Evolutionary conservation across 2,888 invertebrate species (phyloP), one percentile per base, ranked within the genome.

Genomic region (Agonopterix subpropinquella): DNA sequence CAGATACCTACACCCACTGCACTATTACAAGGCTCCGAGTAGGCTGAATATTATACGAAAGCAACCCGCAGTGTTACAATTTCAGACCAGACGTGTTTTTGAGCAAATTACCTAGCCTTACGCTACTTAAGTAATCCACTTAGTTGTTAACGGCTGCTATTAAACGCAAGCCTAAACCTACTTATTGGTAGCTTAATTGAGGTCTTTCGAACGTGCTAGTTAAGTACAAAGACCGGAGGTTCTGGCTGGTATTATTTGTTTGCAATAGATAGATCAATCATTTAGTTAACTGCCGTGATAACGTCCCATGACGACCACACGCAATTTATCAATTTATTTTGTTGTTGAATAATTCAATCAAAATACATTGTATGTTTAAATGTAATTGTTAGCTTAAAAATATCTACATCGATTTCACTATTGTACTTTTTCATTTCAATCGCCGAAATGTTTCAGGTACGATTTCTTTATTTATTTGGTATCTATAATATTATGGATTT

Each of bases 1-100:
- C 64, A 57, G 59, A 67, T 65, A 62, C 66, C 65, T 39, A 39
- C n/a, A 39, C 28, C 28, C 64, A 67, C 69, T 47, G 39, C 28
- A 47, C 44, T 8, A 11, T 45, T 8, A 9, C 39, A 11, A 28
- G 11, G 42, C 18, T 8, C 10, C 1, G 36, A 45, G 43, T 44
- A 36, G 45, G 45, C 15, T 10, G 45, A 45, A 37, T 15, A 37
- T 37, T 36, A 39, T n/a, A 10, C 13, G n/a, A 37, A 36, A 37
- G 46, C 41, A 41, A 46, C 28, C 28, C 28, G 28, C 7, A 28
- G 10, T 15, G 15, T 45, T 18, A 37, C 10, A 10, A 44, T 28
- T 35, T 44, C 11, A 44, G 48, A 42, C 42, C 42, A 42, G 44
- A 44, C 11, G 28, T 9, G n/a, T 39, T 39, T 39, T 39, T 39